Evolutionary conservation across 2,113 vertebrate genomes (phyloP), one percentile per base, ranked within the genome.

Genomic region (Hylia prasina): DNA sequence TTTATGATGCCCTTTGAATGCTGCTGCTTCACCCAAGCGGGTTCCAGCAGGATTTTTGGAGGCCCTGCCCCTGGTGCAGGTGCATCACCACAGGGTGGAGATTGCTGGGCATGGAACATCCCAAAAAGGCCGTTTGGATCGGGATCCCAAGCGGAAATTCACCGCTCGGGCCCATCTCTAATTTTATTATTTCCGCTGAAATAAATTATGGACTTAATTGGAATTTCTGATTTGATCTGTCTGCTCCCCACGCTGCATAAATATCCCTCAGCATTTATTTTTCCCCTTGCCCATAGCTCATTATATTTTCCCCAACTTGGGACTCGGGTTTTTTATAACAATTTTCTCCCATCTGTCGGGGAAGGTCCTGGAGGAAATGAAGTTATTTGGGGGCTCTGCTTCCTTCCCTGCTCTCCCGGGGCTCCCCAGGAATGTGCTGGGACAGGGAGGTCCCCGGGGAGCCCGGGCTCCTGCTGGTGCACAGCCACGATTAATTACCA

Each of bases 271-370:
- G 93, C 96, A 95, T 88, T 96, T 94, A 87, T 96, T 95, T 97
- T 93, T 96, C 95, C 94, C 90, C 72, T 73, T 82, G 92, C 96
- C 92, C 97, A 39, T 57, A 97, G 85, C 97, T 98, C 97, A 97
- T 98, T 97, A 97, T 79, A 79, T 95, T 95, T 97, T n/a, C 94
- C 96, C 95, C 42, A 31, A 27, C 90, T 60, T 94, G 97, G 97
- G 97, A 96, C 84, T 80, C 0, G 47, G 5, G 9, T 31, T 54
- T 57, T 94, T 93, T 37, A 82, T 82, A 71, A 89, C 85, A 95
- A 97, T 97, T 97, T 97, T 91, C 93, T 87, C 96, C 95, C 97
- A 96, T 97, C 97, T 97, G 97, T 68, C 90, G 6, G 44, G 83
- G 88, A 22, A 90, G 63, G 45, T 70, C 95, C 94, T 81, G 0